phyloP scores from a whole-genome alignment of 2,797 vertebrate genomes.

The Chanos chanos region DNA sequence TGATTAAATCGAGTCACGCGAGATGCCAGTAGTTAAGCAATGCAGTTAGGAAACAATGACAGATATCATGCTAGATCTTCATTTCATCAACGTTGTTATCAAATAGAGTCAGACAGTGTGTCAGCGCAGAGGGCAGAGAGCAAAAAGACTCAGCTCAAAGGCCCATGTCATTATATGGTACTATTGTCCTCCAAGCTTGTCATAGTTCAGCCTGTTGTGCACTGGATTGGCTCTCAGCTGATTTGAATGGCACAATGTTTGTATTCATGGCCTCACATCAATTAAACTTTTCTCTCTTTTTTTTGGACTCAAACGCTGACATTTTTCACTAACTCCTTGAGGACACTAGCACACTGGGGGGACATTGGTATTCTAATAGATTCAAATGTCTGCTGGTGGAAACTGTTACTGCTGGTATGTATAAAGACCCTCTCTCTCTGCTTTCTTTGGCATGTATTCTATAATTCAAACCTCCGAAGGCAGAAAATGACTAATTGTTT shows the following conservation, averaged over 20 bases:
- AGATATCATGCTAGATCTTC: slow-evolving; percentile 16
- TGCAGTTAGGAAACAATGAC: background rate
- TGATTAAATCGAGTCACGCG: no score
- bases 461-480: slow-evolving; percentile 38
- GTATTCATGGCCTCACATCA: slow-evolving; percentile 18
- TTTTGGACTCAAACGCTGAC: background rate
- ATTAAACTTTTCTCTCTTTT: background rate
- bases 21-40: background rate
- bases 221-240: slow-evolving; percentile 34
- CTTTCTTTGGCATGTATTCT: slow-evolving; percentile 46
- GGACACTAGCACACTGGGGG: background rate
- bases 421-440: slow-evolving; percentile 44
- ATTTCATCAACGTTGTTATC: slow-evolving; percentile 26
- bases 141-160: slow-evolving; percentile 28
- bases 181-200: slow-evolving; percentile 25
- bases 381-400: no score
- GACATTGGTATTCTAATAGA: no score
- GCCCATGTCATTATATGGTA: slow-evolving; percentile 22
- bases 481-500: slow-evolving; percentile 56
- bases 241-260: slow-evolving; percentile 26
- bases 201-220: slow-evolving; percentile 15
- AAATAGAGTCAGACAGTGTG: slow-evolving; percentile 22
- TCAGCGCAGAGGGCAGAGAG: slow-evolving; percentile 3
- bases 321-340: background rate
- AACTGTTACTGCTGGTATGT: background rate